Base-by-base conservation (phyloP, 2,797 vertebrate genomes). In the Aphelocoma californica region DNA sequence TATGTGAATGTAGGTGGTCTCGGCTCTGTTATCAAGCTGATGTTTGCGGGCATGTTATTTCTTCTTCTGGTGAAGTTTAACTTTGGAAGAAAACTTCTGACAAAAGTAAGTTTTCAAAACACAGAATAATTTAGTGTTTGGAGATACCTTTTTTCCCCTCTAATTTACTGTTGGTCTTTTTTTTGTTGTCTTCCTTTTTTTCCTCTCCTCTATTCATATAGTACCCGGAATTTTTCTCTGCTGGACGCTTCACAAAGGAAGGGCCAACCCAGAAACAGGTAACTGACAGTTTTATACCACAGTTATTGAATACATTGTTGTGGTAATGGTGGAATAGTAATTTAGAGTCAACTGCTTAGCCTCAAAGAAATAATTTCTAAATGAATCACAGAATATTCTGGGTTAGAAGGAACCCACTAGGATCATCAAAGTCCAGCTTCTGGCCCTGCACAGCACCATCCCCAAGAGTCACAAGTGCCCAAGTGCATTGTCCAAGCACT, bases 261-360 rank as follows among this genome's bases (percentile, higher is more conserved):
- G 99, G 99, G 96, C 99, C 99, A 90, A 99, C 98, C 56, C 98
- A 98, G 90, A 98, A 99, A 93, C 99, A 99, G 99, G 99, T 99
- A 97, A 92, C 48, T 66, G 54, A 23, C n/a, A 87, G 9, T 6
- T 86, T 93, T 69, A 12, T 60, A 77, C 62, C 56, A 40, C 34
- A 18, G 14, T 56, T 92, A 48, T 0, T 62, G 26, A 67, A 23
- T 32, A 21, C 16, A 40, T 58, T 83, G 8, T 90, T 91, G 29
- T 0, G 1, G 15, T 88, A 78, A 66, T 48, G 29, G 13, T n/a
- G 29, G 28, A 66, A 13, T 45, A 77, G 36, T 47, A 38, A 54
- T 47, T 25, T 50, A 38, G 32, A 53, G 26, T 38, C 29, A 79
- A 18, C 15, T 42, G 9, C 53, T 61, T 56, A 58, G 47, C 51